Evolutionary conservation across 2,113 vertebrate species (phyloP), one percentile per base, ranked within the genome.

Genomic region (Chamaetylas fuelleborni): DNA sequence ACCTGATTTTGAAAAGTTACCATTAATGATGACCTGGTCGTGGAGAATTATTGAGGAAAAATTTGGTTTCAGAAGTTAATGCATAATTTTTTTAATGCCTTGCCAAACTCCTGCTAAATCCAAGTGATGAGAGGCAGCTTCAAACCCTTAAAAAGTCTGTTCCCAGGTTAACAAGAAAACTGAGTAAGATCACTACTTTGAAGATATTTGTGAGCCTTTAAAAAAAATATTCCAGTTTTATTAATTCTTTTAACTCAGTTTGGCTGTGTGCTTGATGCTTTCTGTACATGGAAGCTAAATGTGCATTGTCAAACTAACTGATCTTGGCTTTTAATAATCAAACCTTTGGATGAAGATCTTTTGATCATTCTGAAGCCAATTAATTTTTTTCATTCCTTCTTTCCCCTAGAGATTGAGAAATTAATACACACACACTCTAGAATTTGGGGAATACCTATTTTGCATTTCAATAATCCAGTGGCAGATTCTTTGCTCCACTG

Each of bases 301-400:
- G 31, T 25, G n/a, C 36, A 11, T 92, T 90, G 31, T 60, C 43
- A 60, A 69, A 54, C 28, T 57, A 29, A 66, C 70, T 61, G 47
- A 78, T 93, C 86, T 61, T 97, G 82, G 57, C 42, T 90, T 85
- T 82, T 70, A 36, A 51, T 71, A 54, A 53, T 31, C 0, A 2
- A 54, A 64, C 31, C n/a, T 94, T 81, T 86, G 76, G 93, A 66
- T 95, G 58, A 89, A 93, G 84, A 69, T 91, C 20, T 93, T 80
- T 89, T 96, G 88, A 57, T 81, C 65, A 31, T 94, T 92, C 94
- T 96, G 78, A 97, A 93, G 61, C 56, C 62, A 94, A 65, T 92
- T 85, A 9, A 90, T 94, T 94, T 58, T 57, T 89, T 81, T 91
- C 45, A 26, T 34, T 31, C 60, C 5, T 8, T 79, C 28, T 33